Percentiles rank a stretch among this genome's conserved stretches.
Evolutionary conservation across 2,888 invertebrate genomes (phyloP).

Genomic region (Pterobdella sp.): DNA sequence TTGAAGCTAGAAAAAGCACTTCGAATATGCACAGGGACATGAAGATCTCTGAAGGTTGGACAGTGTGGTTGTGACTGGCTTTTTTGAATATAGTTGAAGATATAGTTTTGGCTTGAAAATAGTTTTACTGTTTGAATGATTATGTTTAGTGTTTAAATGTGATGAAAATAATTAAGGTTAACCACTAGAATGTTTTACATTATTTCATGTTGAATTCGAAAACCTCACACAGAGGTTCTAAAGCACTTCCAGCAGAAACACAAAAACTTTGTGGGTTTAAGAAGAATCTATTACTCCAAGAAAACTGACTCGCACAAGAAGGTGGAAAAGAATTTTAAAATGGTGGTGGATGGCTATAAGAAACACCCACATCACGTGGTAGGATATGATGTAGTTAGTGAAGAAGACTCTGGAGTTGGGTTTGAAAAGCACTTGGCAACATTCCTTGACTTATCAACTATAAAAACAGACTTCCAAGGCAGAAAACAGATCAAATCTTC

Average conservation of each 20-base stretch:
- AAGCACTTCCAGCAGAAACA: slow-evolving; percentile 2
- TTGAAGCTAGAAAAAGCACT: slow-evolving; percentile 5
- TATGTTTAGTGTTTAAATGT: not conserved
- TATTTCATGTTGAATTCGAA: not conserved
- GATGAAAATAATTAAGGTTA: not conserved
- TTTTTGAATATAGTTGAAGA: not conserved
- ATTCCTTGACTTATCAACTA: not conserved
- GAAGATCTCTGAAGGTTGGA: not conserved
- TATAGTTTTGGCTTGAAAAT: not conserved
- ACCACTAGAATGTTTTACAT: not conserved
- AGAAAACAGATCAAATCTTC: not conserved
- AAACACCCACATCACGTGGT: not conserved
- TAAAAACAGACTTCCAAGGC: not conserved
- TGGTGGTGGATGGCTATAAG: not conserved
- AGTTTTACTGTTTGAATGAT: not conserved
- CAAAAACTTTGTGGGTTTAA: not conserved
- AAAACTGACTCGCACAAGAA: not conserved
- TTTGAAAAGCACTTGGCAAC: not conserved
- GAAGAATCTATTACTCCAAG: not conserved
- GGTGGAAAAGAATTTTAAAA: not conserved
- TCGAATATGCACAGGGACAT: not conserved
- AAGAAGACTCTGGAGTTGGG: not conserved
- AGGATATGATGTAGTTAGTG: not conserved
- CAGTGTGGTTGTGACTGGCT: not conserved
- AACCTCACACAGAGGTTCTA: not conserved